Conservation (phyloP, 2,797 vertebrate species). For the Fistularia commersonii region DNA sequence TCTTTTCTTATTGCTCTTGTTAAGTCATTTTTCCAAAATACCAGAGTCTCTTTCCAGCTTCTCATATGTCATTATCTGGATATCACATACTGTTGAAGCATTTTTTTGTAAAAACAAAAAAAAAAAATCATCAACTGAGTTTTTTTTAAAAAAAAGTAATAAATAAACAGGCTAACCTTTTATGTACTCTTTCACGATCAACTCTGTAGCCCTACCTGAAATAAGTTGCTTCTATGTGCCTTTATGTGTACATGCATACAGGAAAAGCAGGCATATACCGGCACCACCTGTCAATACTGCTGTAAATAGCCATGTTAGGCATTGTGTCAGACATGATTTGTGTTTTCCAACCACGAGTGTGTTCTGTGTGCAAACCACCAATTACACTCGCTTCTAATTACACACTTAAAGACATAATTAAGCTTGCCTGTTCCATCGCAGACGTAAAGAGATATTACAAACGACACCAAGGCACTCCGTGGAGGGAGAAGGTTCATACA, state of each 20-base stretch:
- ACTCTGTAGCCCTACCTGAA: neutral
- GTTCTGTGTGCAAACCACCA: constrained; percentile 62
- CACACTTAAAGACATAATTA: constrained; percentile 71
- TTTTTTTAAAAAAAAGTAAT: too few relatives aligned
- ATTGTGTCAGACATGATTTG: constrained; percentile 57
- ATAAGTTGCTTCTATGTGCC: neutral
- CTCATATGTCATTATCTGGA: neutral
- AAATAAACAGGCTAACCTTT: too few relatives aligned
- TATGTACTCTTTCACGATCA: too few relatives aligned
- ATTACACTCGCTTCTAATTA: constrained; percentile 70
- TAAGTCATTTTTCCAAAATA: neutral
- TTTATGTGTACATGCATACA: neutral
- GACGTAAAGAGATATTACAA: constrained; percentile 56
- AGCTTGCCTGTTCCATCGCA: constrained; percentile 58
- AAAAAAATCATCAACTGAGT: neutral
- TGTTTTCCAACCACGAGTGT: constrained; percentile 57
- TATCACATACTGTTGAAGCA: too few relatives aligned
- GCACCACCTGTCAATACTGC: constrained; percentile 13
- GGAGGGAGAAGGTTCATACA: constrained; percentile 36
- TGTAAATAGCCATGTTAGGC: constrained; percentile 32
- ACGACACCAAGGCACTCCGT: constrained; percentile 29
- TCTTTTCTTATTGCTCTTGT: neutral
- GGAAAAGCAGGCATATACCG: neutral
- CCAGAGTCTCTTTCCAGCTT: neutral
- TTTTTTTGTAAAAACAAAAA: neutral